Evolutionary conservation across 2,888 invertebrate genomes (phyloP).

Genomic region (Eristalis intricaria): DNA sequence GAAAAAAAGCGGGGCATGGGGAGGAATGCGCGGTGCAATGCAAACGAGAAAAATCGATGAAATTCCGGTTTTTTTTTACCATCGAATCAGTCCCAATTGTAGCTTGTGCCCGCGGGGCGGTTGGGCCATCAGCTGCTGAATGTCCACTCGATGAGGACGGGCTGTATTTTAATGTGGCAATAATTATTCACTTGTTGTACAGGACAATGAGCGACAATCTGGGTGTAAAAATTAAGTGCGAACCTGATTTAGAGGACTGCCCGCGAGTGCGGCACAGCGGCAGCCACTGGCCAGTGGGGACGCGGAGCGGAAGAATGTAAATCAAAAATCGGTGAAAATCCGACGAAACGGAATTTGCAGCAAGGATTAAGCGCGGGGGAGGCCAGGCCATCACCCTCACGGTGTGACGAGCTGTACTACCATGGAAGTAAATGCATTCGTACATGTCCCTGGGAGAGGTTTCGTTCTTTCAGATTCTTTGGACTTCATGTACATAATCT

Average conservation of each 20-base stretch:
- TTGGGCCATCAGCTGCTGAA: conserved; percentile 41
- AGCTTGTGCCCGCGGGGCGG: conserved; percentile 17
- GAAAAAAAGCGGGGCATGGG: not conserved
- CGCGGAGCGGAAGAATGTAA: not conserved
- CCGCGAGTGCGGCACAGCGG: not conserved
- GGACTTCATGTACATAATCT: conserved; percentile 37
- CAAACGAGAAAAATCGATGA: conserved; percentile 46
- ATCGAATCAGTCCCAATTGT: conserved; percentile 37
- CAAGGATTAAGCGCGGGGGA: conserved; percentile 25
- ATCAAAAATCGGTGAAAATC: conserved; percentile 12
- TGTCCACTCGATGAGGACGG: conserved; percentile 21
- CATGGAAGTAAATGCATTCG: conserved; percentile 27
- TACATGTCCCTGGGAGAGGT: conserved; percentile 5
- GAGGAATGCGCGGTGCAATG: conserved; percentile 3
- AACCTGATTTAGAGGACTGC: conserved; percentile 58
- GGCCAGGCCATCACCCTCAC: not conserved
- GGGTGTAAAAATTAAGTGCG: conserved; percentile 51
- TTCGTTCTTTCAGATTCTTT: not conserved
- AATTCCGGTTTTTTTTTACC: conserved; percentile 19
- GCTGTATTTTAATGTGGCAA: conserved; percentile 45
- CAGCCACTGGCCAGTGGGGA: not conserved
- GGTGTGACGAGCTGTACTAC: conserved; percentile 1
- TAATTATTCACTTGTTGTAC: conserved; percentile 65
- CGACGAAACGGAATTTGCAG: conserved; percentile 5
- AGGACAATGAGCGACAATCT: conserved; percentile 45